Base-by-base conservation (phyloP, 2,113 vertebrate genomes). In the Sterna hirundo region DNA sequence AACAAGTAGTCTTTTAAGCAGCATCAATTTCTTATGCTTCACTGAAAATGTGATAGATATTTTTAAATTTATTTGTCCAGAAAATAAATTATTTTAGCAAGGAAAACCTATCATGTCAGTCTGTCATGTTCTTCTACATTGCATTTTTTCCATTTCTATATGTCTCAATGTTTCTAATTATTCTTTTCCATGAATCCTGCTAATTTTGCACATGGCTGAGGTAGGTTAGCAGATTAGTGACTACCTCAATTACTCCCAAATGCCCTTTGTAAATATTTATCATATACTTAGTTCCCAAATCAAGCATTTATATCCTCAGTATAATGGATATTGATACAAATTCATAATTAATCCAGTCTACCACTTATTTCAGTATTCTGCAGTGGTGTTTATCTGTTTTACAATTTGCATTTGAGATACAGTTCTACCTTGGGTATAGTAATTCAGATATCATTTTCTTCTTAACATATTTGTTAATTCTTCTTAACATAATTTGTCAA, bases 61-160 rank as follows among this genome's bases (percentile, higher is more conserved):
- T 90, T 89, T 91, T 40, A 46, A 64, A 61, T 89, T 60, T 82
- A 13, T 92, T 90, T 82, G 23, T 69, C 57, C n/a, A 72, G 74
- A 89, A 96, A 96, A 94, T 76, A 2, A 91, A 87, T 89, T 85
- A 64, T 54, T 82, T 93, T 93, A 85, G 81, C 57, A 89, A 87
- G 57, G 6, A 44, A 69, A 81, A 51, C 5, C 29, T 84, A 44
- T 84, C 42, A 30, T 84, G 52, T 82, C 40, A 52, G 9, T 44
- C 22, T 62, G 23, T 52, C 30, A 44, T 16, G 1, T 77, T 86
- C 52, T 62, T 86, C 27, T 64, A 14, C 7, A 32, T 36, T 84
- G 1, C 4, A 26, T 71, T 91, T 91, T 74, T 12, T 19, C 9
- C 22, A 2, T 71, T 95, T 84, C 72, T 76, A 8, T 49, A 14